Percentiles rank a stretch among this genome's conserved stretches.
These are phyloP conservation scores for Thunnus thynnus DNA, from an alignment of 2,113 vertebrate species.

Conservation along the genomic window DNA sequence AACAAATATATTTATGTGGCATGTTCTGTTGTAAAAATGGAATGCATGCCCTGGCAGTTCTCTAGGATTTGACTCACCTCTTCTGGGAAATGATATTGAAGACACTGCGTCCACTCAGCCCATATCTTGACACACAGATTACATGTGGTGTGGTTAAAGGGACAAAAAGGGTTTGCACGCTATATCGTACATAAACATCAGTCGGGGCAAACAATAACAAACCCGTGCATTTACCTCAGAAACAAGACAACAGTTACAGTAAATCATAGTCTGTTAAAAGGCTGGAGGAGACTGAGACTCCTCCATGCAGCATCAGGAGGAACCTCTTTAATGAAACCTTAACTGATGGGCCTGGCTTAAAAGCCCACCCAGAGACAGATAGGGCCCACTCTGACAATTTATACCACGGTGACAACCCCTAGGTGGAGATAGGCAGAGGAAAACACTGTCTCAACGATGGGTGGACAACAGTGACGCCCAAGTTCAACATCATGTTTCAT, in stretches of 20 bases:
- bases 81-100: slow-evolving; percentile 45
- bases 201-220: slow-evolving; percentile 72
- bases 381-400: slow-evolving; percentile 72
- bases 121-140: slow-evolving; percentile 77
- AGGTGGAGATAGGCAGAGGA: slow-evolving; percentile 36
- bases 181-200: slow-evolving; percentile 71
- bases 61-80: slow-evolving; percentile 19
- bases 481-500: slow-evolving; percentile 21
- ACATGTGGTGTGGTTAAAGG: slow-evolving; percentile 37
- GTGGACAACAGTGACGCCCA: slow-evolving; percentile 23
- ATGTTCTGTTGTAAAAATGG: neutral
- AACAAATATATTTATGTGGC: neutral
- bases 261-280: slow-evolving; percentile 74
- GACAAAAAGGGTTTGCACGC: slow-evolving; percentile 41
- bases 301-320: slow-evolving; percentile 63
- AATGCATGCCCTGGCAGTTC: slow-evolving; percentile 3
- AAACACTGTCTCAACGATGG: slow-evolving; percentile 36
- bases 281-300: slow-evolving; percentile 59
- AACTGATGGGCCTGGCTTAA: slow-evolving; percentile 85
- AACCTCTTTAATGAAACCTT: slow-evolving; percentile 82
- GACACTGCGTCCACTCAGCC: slow-evolving; percentile 63
- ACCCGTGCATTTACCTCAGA: slow-evolving; percentile 70
- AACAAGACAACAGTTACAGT: slow-evolving; percentile 70
- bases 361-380: slow-evolving; percentile 82
- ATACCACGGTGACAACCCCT: slow-evolving; percentile 68